A percentile compares a stretch with the other conserved stretches of the same genome.
phyloP scores from a whole-genome alignment of 2,113 vertebrate genomes.

The Merops nubicus region DNA sequence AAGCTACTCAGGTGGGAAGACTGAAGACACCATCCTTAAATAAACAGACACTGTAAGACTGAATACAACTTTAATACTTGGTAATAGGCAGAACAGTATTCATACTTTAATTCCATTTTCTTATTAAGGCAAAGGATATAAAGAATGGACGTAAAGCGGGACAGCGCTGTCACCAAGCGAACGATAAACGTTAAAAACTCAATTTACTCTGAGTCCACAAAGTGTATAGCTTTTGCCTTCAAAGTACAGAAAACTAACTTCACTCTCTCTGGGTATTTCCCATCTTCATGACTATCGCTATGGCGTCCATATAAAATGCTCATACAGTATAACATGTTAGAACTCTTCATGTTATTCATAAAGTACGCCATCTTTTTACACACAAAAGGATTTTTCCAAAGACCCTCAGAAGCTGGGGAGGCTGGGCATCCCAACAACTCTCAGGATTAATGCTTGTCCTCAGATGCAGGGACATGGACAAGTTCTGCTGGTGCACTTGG shows the following conservation, averaged over 20 bases:
- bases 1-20: background rate
- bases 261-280: background rate
- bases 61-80: background rate
- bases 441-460: background rate
- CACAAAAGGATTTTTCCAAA: background rate
- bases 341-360: background rate
- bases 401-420: background rate
- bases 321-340: background rate
- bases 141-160: background rate
- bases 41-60: background rate
- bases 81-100: background rate
- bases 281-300: background rate
- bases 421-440: background rate
- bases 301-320: background rate
- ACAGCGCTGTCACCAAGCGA: background rate
- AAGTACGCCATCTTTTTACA: background rate
- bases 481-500: background rate
- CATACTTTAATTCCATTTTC: background rate
- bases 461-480: background rate
- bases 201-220: background rate
- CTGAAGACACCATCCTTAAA: background rate
- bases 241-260: background rate
- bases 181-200: background rate
- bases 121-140: background rate
- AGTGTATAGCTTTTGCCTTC: background rate